Conservation (phyloP, 2,797 vertebrate species). For the Paratrypauchen microcephalus region DNA sequence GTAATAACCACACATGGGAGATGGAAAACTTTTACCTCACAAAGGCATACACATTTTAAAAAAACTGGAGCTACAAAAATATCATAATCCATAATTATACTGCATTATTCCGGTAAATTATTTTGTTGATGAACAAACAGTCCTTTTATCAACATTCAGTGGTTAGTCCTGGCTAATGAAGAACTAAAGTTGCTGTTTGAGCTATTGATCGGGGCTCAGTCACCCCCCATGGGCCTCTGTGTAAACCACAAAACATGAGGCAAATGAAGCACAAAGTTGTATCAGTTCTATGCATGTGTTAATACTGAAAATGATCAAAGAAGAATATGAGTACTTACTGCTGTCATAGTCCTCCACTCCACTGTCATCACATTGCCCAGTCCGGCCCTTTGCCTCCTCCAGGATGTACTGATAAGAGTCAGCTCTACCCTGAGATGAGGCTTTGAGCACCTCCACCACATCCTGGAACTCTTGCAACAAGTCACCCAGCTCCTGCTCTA, state of each 20-base stretch:
- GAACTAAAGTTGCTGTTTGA: conserved; percentile 48
- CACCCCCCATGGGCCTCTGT: conserved; percentile 18
- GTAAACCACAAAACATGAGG: conserved; percentile 12
- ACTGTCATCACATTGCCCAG: conserved; percentile 59
- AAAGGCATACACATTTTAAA: conserved; percentile 38
- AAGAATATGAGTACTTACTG: conserved; percentile 56
- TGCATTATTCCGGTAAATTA: conserved; percentile 40
- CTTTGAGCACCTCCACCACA: conserved; percentile 75
- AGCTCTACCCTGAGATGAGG: conserved; percentile 52
- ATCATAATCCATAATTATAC: conserved; percentile 46
- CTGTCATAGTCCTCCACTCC: conserved; percentile 76
- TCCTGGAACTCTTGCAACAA: conserved; percentile 80
- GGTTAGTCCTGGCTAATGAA: conserved; percentile 50
- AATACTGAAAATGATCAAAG: conserved; percentile 14
- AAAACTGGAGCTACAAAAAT: conserved; percentile 21
- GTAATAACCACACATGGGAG: conserved; percentile 60
- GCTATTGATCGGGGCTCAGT: conserved; percentile 46
- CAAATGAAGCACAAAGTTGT: conserved; percentile 27
- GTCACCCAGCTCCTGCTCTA: conserved; percentile 73
- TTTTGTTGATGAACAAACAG: conserved; percentile 35
- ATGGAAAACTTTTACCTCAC: conserved; percentile 51
- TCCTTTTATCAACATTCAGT: conserved; percentile 35
- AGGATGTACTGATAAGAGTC: conserved; percentile 59
- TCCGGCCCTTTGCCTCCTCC: conserved; percentile 62
- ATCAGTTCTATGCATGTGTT: background rate